phyloP scores from a whole-genome alignment of 2,888 invertebrate genomes.

The Apamea anceps region DNA sequence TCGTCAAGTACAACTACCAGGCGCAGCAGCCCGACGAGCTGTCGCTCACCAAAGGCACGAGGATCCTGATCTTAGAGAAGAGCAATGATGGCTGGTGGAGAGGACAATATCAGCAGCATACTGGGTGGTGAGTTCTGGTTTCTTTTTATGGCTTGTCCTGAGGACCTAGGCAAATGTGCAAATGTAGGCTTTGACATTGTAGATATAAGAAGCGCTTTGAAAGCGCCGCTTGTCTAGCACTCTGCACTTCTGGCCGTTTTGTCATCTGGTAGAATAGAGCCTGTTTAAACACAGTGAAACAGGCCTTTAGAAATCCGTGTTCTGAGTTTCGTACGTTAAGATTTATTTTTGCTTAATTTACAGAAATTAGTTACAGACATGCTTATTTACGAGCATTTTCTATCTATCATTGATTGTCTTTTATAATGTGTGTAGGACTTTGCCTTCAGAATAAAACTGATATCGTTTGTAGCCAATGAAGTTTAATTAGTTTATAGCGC shows the following conservation, averaged over 20 bases:
- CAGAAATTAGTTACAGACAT: background rate
- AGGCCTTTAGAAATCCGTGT: background rate
- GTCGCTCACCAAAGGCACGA: conserved; percentile 97
- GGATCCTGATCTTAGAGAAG: conserved; percentile 98
- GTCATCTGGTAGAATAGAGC: background rate
- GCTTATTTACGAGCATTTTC: background rate
- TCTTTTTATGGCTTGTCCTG: background rate
- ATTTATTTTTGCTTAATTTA: background rate
- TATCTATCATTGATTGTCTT: background rate
- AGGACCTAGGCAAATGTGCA: background rate
- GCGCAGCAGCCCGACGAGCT: conserved; percentile 99
- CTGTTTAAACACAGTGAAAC: background rate
- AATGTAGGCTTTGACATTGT: background rate
- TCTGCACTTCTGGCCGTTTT: background rate
- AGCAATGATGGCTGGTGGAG: conserved; percentile 99
- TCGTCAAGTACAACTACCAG: conserved; percentile 98
- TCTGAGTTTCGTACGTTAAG: background rate
- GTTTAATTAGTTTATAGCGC: conserved; percentile 25
- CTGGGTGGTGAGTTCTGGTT: conserved; percentile 86
- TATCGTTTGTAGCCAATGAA: conserved; percentile 4
- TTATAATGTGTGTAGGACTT: background rate
- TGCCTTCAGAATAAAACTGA: conserved; percentile 12
- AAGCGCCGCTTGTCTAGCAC: background rate
- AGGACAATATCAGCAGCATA: conserved; percentile 93
- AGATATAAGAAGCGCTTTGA: background rate